Base-by-base conservation (phyloP, 2,888 invertebrate species). In the Byasa hedistus region DNA sequence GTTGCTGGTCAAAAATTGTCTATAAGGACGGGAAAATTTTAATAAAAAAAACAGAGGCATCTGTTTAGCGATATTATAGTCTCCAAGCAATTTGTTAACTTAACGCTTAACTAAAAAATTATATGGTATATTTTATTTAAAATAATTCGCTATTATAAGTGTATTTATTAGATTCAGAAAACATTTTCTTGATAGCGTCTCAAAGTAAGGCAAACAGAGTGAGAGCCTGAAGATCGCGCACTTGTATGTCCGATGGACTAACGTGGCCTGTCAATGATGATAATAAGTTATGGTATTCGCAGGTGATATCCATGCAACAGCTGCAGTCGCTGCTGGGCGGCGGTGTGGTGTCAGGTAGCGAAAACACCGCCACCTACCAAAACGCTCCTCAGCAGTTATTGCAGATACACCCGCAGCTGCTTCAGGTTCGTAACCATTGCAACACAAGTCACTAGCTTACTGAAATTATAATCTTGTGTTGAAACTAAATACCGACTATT, bases 291-390 rank as follows among this genome's bases (percentile, higher is more conserved):
- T 65, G 23, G 19, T 64, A 19, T 59, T 72, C 78, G 7, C 80
- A 92, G 92, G 88, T 92, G 68, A 90, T 92, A 77, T 92, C 93
- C 0, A 92, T 94, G 86, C 93, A 93, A 74, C 92, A 93, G 65
- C 86, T 94, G 69, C 93, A 93, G 74, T 93, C 93, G 64, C 77
- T 92, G 65, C 77, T 92, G 7, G 92, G 92, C 12, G 88, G 92
- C 10, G 92, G 92, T 1, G 91, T 88, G 17, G 91, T 90, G 19
- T 71, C 75, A 0, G 77, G 84, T 0, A 88, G 89, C 12, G 91
- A 90, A 65, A 84, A 86, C 39, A 75, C 83, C 65, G 75, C 83
- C 65, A 77, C 84, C 1, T 94, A 94, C 75, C 94, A 94, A 75
- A 87, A 83, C 68, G 65, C 86, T 12, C 89, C 86, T n/a, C 91